phyloP scores from a whole-genome alignment of 2,888 invertebrate genomes.

The Enchytraeus crypticus region DNA sequence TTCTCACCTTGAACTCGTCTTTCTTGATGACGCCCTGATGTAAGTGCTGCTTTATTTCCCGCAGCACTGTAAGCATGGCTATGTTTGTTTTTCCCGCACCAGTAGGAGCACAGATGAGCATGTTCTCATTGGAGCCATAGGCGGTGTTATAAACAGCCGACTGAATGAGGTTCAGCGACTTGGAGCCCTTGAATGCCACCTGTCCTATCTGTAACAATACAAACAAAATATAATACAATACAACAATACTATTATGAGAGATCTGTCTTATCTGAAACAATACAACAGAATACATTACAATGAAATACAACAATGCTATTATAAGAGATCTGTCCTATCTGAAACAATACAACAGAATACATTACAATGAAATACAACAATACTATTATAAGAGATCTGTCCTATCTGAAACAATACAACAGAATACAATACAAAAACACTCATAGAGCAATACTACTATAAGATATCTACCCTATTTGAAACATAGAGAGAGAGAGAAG shows the following conservation, averaged over 20 bases:
- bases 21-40: slow-evolving; percentile 65
- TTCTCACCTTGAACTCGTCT: slow-evolving; percentile 76
- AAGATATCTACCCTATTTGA: no score
- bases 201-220: slow-evolving; percentile 74
- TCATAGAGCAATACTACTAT: no score
- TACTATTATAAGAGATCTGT: no score
- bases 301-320: no score
- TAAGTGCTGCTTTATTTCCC: slow-evolving; percentile 77
- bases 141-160: slow-evolving; percentile 90
- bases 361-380: no score
- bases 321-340: background rate
- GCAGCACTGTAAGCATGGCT: slow-evolving; percentile 81
- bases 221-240: background rate
- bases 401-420: no score
- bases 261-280: background rate
- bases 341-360: background rate
- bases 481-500: no score
- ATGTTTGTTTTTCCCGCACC: slow-evolving; percentile 86
- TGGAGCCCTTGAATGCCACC: slow-evolving; percentile 77
- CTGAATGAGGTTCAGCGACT: slow-evolving; percentile 83
- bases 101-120: slow-evolving; percentile 95
- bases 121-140: slow-evolving; percentile 89
- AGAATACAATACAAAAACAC: no score
- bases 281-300: background rate
- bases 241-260: background rate